A percentile compares a stretch with the other conserved stretches of the same genome.
phyloP scores from a whole-genome alignment of 1,140 invertebrate genomes.

The Brevipalpus yothersi region DNA sequence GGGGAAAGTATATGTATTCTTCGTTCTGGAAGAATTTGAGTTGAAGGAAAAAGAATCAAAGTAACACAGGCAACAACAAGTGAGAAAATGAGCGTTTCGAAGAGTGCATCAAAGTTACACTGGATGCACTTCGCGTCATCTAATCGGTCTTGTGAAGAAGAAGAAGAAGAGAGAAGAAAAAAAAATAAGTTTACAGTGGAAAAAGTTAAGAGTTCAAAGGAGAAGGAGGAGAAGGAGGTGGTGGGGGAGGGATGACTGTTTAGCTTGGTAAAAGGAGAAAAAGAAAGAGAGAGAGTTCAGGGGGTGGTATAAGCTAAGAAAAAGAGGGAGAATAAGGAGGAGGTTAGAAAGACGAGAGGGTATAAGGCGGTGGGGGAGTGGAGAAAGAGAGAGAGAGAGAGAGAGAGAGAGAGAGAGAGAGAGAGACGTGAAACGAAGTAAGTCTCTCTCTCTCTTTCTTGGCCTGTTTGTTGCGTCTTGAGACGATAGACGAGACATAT shows the following conservation, averaged over 20 bases:
- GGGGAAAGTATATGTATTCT: no score
- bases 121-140: no score
- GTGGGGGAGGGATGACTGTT: neutral
- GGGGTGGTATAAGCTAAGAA: neutral
- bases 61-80: neutral
- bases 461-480: neutral
- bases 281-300: neutral
- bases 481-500: neutral
- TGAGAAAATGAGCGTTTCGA: neutral
- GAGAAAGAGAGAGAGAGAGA: neutral
- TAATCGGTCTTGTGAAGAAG: neutral
- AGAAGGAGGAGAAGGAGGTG: neutral
- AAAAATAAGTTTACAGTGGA: neutral
- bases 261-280: neutral
- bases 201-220: neutral
- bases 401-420: neutral
- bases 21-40: neutral
- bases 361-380: neutral
- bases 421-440: neutral
- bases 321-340: neutral
- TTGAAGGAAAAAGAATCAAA: neutral
- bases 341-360: neutral
- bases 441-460: neutral
- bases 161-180: neutral
- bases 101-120: neutral